A percentile compares a stretch with the other conserved stretches of the same genome.
Conservation (phyloP, 2,888 invertebrate genomes). For the Andrena praecox region DNA sequence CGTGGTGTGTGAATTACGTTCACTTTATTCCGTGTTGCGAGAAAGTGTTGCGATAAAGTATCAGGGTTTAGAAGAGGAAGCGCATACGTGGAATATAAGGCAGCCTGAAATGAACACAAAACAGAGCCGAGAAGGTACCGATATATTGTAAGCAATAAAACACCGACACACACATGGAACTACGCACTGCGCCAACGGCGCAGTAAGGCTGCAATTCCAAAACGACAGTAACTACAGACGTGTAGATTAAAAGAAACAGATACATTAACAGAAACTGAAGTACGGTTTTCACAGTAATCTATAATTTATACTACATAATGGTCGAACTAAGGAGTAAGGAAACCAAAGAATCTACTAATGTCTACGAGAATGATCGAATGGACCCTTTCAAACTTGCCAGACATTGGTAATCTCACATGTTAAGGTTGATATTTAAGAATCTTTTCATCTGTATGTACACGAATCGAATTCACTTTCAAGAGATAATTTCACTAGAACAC, state of each 20-base stretch:
- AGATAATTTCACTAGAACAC: too few relatives aligned
- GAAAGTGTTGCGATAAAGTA: constrained; percentile 25
- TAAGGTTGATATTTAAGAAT: neutral
- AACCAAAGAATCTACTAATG: constrained; percentile 64
- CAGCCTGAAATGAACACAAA: constrained; percentile 61
- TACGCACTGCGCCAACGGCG: constrained; percentile 40
- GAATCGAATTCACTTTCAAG: too few relatives aligned
- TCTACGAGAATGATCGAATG: constrained; percentile 68
- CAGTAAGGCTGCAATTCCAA: constrained; percentile 43
- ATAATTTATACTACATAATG: constrained; percentile 49
- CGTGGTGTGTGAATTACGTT: neutral
- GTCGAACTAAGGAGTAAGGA: constrained; percentile 63
- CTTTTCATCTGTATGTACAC: neutral
- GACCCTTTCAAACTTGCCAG: constrained; percentile 69
- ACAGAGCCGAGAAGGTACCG: constrained; percentile 47
- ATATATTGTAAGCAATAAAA: constrained; percentile 60
- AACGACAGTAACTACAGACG: constrained; percentile 38
- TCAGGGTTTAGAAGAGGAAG: constrained; percentile 40
- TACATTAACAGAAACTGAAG: constrained; percentile 47
- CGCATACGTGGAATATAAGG: constrained; percentile 62
- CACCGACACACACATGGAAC: constrained; percentile 56
- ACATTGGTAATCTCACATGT: neutral
- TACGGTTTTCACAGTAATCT: constrained; percentile 31
- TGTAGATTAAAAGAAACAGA: constrained; percentile 43
- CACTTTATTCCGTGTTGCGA: neutral